These are phyloP conservation scores for Harpagus bidentatus DNA, from an alignment of 2,113 vertebrate genomes.

Conservation along the genomic window DNA sequence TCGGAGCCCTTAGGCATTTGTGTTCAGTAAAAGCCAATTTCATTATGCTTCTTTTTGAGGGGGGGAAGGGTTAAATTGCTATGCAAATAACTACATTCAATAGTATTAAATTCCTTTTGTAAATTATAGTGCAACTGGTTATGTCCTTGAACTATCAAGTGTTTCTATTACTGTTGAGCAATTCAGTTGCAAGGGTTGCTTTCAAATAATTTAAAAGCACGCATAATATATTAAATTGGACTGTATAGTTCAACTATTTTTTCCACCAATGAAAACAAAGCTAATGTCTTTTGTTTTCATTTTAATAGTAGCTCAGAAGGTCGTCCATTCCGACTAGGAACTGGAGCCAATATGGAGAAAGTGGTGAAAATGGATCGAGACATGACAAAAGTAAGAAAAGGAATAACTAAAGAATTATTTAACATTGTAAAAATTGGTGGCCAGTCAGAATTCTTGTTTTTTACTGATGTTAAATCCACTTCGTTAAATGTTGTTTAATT, in stretches of 20 bases:
- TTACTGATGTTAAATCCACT: not conserved
- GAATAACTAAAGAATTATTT: not conserved
- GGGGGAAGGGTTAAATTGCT: not conserved
- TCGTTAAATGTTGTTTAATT: not conserved
- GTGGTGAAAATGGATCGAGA: slow-evolving; percentile 99
- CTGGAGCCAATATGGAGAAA: slow-evolving; percentile 98
- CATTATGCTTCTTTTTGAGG: not conserved
- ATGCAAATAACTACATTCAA: not conserved
- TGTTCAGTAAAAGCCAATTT: not conserved
- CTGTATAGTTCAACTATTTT: not conserved
- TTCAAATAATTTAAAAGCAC: not conserved
- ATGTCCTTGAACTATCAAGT: not conserved
- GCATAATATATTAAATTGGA: not conserved
- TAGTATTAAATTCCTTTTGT: not conserved
- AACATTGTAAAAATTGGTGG: rapidly evolving
- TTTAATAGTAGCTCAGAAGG: slow-evolving; percentile 92
- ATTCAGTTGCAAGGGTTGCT: not conserved
- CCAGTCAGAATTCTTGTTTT: not conserved
- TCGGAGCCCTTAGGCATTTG: not conserved
- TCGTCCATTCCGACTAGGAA: slow-evolving; percentile 94
- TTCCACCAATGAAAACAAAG: not conserved
- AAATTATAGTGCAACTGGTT: not conserved
- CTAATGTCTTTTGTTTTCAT: not conserved
- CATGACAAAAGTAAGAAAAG: slow-evolving; percentile 90
- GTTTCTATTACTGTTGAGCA: not conserved